phyloP scores from a whole-genome alignment of 2,888 invertebrate species.

The Trichopria drosophilae region DNA sequence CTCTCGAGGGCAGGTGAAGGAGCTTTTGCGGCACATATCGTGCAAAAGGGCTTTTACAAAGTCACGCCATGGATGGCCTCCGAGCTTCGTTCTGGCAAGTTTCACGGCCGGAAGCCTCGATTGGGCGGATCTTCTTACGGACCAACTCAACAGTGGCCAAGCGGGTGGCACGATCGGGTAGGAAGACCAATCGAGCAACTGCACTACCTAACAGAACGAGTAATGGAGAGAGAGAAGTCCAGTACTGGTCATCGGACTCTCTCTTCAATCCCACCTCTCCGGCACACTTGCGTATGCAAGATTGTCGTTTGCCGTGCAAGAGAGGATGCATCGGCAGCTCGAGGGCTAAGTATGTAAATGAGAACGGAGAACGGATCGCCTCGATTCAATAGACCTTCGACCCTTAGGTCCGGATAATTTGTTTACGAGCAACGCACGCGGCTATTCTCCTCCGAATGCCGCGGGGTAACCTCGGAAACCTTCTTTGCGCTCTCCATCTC shows the following conservation, averaged over 20 bases:
- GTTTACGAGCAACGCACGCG: constrained; percentile 58
- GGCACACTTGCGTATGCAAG: constrained; percentile 7
- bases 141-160: too few relatives aligned
- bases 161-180: too few relatives aligned
- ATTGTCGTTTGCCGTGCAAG: constrained; percentile 22
- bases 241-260: too few relatives aligned
- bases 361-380: constrained; percentile 44
- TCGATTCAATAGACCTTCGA: constrained; percentile 59
- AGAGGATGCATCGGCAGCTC: constrained; percentile 48
- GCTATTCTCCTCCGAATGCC: constrained; percentile 46
- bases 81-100: background rate
- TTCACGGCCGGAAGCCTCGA: constrained; percentile 11
- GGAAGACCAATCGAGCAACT: too few relatives aligned
- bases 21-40: constrained; percentile 13
- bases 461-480: constrained; percentile 47
- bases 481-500: constrained; percentile 48
- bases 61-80: constrained; percentile 11
- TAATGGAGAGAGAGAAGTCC: too few relatives aligned
- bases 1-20: too few relatives aligned
- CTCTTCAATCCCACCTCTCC: too few relatives aligned
- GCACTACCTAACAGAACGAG: too few relatives aligned
- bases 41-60: constrained; percentile 10
- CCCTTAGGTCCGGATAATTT: constrained; percentile 59
- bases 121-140: constrained; percentile 2
- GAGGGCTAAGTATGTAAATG: constrained; percentile 56